Conservation (phyloP, 2,888 invertebrate species). For the Polia nebulosa region DNA sequence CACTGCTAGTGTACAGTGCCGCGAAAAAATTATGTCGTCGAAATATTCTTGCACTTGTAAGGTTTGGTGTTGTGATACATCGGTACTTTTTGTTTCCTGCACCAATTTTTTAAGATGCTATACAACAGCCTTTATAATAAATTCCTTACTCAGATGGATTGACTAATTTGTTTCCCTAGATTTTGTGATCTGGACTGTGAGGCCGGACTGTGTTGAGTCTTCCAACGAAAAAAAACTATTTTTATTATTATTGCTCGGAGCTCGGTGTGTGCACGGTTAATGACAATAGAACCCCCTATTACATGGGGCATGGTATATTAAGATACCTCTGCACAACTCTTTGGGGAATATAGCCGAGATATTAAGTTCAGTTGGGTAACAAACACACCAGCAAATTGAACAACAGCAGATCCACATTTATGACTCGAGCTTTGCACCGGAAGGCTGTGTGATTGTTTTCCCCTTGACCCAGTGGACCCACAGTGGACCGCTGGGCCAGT, state of each 20-base stretch:
- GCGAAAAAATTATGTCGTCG: constrained; percentile 28
- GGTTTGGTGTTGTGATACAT: background rate
- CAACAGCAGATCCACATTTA: constrained; percentile 1
- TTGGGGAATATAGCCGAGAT: background rate
- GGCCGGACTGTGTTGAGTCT: too few relatives aligned
- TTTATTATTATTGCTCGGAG: too few relatives aligned
- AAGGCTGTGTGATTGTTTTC: constrained; percentile 4
- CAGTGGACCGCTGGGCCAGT: background rate
- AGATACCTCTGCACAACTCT: background rate
- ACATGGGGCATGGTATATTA: background rate
- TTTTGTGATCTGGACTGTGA: too few relatives aligned
- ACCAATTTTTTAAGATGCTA: background rate
- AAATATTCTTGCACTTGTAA: constrained; percentile 6
- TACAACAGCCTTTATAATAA: background rate
- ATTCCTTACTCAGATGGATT: background rate
- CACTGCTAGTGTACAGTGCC: background rate
- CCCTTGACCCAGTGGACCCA: constrained; percentile 11
- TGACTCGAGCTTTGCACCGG: constrained; percentile 3
- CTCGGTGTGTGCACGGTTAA: too few relatives aligned
- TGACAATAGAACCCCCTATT: background rate
- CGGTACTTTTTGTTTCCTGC: background rate
- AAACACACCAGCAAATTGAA: background rate
- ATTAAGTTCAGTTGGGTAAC: too few relatives aligned
- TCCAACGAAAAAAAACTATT: too few relatives aligned
- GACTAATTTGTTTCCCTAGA: too few relatives aligned